Percentiles rank a stretch among this genome's conserved stretches.
phyloP scores from a whole-genome alignment of 2,113 vertebrate species.

The Uria aalge region DNA sequence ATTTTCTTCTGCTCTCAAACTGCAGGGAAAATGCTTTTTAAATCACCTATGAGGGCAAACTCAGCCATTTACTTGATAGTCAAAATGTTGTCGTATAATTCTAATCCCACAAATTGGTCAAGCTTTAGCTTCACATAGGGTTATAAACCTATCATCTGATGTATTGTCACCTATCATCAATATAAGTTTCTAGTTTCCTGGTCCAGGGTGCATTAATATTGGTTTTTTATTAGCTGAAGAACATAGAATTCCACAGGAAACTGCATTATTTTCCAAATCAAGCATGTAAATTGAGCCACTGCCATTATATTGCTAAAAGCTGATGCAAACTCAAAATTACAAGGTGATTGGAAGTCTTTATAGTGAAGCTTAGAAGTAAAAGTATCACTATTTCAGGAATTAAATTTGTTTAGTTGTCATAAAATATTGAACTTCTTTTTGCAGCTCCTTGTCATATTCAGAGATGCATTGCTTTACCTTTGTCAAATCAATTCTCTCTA shows the following conservation, averaged over 20 bases:
- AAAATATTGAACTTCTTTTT: conserved; percentile 29
- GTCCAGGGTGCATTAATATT: not conserved
- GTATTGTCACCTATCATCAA: not conserved
- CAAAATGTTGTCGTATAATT: not conserved
- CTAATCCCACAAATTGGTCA: not conserved
- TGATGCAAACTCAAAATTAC: not conserved
- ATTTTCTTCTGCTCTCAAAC: not conserved
- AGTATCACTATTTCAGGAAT: not conserved
- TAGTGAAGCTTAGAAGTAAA: not conserved
- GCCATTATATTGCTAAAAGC: not conserved
- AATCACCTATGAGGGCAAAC: not conserved
- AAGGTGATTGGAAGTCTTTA: not conserved
- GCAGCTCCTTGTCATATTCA: not conserved
- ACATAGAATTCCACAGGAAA: not conserved
- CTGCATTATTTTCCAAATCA: not conserved
- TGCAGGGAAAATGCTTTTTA: not conserved
- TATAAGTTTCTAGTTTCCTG: not conserved
- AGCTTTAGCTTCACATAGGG: not conserved
- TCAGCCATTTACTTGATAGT: not conserved
- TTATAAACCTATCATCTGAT: not conserved
- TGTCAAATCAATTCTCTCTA: conserved; percentile 40
- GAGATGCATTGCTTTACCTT: conserved; percentile 5
- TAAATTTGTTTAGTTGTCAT: not conserved
- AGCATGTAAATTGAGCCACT: accelerated
- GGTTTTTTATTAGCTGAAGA: not conserved